Conservation (phyloP, 2,888 invertebrate genomes). For the Polyommatus iphigenia region DNA sequence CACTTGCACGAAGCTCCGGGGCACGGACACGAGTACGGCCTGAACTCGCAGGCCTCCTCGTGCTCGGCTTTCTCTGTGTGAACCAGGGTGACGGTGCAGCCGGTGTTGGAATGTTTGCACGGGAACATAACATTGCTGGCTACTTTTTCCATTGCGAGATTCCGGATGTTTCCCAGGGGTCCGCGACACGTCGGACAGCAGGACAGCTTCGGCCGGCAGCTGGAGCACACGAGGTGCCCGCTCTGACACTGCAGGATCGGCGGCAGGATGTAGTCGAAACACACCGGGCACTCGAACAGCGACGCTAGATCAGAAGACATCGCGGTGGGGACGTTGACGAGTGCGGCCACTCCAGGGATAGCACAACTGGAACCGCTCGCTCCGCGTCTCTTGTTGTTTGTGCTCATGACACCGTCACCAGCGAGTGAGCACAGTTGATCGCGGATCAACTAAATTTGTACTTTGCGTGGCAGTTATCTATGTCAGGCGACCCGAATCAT, state of each 20-base stretch:
- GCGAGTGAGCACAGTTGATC: conserved; percentile 65
- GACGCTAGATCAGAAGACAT: conserved; percentile 94
- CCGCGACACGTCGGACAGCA: conserved; percentile 99
- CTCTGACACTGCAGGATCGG: conserved; percentile 99
- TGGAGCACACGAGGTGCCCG: conserved; percentile 98
- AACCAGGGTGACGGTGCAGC: conserved; percentile 94
- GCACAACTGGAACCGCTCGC: conserved; percentile 79
- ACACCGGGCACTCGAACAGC: conserved; percentile 97
- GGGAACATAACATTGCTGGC: conserved; percentile 99
- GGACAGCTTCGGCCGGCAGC: conserved; percentile 97
- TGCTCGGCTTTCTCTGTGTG: conserved; percentile 99
- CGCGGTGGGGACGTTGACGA: conserved; percentile 81
- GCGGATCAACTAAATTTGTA: conserved; percentile 54
- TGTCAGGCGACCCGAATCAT: conserved; percentile 52
- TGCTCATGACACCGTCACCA: conserved; percentile 79
- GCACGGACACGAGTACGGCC: conserved; percentile 99
- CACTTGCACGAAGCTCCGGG: conserved; percentile 99
- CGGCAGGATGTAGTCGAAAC: conserved; percentile 99
- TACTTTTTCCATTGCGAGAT: conserved; percentile 99
- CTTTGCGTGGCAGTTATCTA: conserved; percentile 41
- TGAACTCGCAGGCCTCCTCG: conserved; percentile 98
- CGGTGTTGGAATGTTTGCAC: conserved; percentile 98
- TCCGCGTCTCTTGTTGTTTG: conserved; percentile 78
- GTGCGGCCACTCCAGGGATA: conserved; percentile 74
- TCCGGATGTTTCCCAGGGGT: conserved; percentile 97